These are phyloP conservation scores for Drymodes brunneopygia DNA, from an alignment of 2,113 vertebrate genomes.

Conservation along the genomic window DNA sequence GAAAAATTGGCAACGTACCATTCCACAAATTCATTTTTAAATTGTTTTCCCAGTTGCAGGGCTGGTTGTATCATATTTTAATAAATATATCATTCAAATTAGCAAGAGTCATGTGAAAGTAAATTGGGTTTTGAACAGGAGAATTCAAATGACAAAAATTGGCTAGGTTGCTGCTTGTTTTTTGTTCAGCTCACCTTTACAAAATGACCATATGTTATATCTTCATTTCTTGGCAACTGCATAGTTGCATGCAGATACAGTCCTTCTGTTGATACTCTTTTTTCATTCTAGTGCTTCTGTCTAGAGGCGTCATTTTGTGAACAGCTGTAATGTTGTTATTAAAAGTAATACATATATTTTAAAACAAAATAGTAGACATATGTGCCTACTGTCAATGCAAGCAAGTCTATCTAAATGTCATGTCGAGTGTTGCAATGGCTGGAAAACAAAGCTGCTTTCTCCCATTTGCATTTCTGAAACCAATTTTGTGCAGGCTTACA, in stretches of 20 bases:
- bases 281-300: conserved; percentile 50
- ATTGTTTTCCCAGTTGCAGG: conserved; percentile 51
- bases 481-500: conserved; percentile 26
- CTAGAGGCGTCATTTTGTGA: conserved; percentile 59
- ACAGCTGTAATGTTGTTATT: conserved; percentile 71
- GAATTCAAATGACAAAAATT: conserved; percentile 59
- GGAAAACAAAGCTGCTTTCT: conserved; percentile 55
- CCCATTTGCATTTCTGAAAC: conserved; percentile 38
- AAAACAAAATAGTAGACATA: conserved; percentile 68
- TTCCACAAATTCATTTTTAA: conserved; percentile 53
- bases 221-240: conserved; percentile 51
- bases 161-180: conserved; percentile 59
- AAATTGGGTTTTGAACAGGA: conserved; percentile 43
- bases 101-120: conserved; percentile 8
- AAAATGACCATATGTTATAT: conserved; percentile 67
- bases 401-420: conserved; percentile 59
- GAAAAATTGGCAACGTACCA: conserved; percentile 29
- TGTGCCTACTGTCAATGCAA: conserved; percentile 62
- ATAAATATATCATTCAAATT: conserved; percentile 51
- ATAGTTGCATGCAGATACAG: conserved; percentile 20
- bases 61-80: conserved; percentile 9
- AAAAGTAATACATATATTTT: conserved; percentile 65
- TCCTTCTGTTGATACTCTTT: conserved; percentile 52
- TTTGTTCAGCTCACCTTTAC: conserved; percentile 66
- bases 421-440: conserved; percentile 39